Percentiles rank a stretch among this genome's conserved stretches.
Evolutionary conservation across 2,888 invertebrate species (phyloP).

Genomic region (Sinotaia quadrata): DNA sequence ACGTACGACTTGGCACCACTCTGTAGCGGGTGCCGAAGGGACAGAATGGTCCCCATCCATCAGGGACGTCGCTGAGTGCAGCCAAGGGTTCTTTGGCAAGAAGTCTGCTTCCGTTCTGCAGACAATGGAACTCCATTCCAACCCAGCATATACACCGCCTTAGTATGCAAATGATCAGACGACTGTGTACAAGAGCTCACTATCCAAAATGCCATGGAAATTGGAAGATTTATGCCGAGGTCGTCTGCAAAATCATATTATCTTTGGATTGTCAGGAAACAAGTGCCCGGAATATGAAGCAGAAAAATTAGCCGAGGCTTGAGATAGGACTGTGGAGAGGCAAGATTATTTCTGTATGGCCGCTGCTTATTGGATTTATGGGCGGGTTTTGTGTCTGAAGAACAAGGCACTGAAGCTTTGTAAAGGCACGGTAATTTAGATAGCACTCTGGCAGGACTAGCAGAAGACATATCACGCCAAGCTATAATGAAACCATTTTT

Average conservation of each 20-base stretch:
- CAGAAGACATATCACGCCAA: too few relatives aligned
- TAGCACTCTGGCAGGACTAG: too few relatives aligned
- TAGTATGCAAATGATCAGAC: not conserved
- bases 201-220: constrained; percentile 10
- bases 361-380: constrained; percentile 10
- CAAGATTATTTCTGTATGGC: constrained; percentile 17
- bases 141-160: not conserved
- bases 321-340: not conserved
- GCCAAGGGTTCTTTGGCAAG: too few relatives aligned
- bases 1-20: too few relatives aligned
- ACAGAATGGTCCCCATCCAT: too few relatives aligned
- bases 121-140: not conserved
- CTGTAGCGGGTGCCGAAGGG: too few relatives aligned
- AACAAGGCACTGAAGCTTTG: too few relatives aligned
- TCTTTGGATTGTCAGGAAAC: constrained; percentile 6
- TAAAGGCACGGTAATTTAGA: too few relatives aligned
- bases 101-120: too few relatives aligned
- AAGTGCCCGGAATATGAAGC: constrained; percentile 20
- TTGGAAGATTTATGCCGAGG: constrained; percentile 6
- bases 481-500: too few relatives aligned
- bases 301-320: not conserved
- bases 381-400: not conserved
- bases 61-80: too few relatives aligned
- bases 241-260: not conserved
- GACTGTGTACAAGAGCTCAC: not conserved